Base-by-base conservation (phyloP, 1,140 invertebrate genomes). In the Grapholita molesta region DNA sequence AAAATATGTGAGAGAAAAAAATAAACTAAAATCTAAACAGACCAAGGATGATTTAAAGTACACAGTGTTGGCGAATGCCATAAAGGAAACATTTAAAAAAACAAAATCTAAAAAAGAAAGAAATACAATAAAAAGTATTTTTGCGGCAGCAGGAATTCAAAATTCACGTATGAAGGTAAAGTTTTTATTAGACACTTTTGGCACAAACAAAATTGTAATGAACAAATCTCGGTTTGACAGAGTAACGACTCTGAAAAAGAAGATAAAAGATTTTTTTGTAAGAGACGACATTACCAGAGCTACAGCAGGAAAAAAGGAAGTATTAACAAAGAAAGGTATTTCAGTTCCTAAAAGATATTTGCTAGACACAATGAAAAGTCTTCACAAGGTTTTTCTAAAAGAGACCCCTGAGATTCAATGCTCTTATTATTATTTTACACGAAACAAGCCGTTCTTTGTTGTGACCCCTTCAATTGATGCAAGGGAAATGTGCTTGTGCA, bases 281-380 rank as follows among this genome's bases (percentile, higher is more conserved):
- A 52, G 67, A 7, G 53, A 68, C 30, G 67, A 68, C 24, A 38
- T 68, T 21, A 57, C 67, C 5, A 5, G 53, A 55, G 38, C 48
- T 23, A 57, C 67, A 35, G 67, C 67, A 2, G 67, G 53, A 21
- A 68, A 68, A 35, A 68, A 68, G 32, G 67, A 68, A 61, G 55
- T 48, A n/a, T 2, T 68, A 8, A 68, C 67, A 1, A 23, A 28
- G 7, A 68, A 57, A 4, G 15, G 24, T 24, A 33, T 57, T 21
- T 57, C 57, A 35, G 15, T 68, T 18, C 67, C 55, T n/a, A 68
- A 68, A 61, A 55, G 67, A 25, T 67, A 32, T 21, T 21, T 67
- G 30, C 21, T 68, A 24, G 67, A 68, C 15, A 48, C 52, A 18
- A 68, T 68, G 52, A 33, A 38, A 61, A 68, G 33, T 12, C 23